These are phyloP conservation scores for Aulostomus chinensis DNA, from an alignment of 2,797 vertebrate species.

Conservation along the genomic window DNA sequence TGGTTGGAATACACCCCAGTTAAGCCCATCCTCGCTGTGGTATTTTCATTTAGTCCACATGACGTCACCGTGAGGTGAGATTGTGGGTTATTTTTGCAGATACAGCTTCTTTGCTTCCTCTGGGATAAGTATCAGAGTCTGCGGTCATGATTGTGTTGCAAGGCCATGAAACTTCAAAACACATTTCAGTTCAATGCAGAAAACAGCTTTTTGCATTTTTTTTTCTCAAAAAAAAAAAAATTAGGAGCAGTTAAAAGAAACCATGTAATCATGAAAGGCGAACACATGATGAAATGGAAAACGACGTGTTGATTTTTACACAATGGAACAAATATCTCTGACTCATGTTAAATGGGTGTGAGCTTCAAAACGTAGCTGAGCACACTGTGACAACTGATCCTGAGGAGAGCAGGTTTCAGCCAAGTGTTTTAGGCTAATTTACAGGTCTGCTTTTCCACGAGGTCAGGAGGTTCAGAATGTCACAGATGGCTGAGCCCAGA, in stretches of 20 bases:
- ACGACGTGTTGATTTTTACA: slow-evolving; percentile 18
- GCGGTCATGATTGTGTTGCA: background rate
- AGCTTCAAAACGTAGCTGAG: no score
- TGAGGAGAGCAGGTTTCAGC: slow-evolving; percentile 22
- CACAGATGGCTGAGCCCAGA: slow-evolving; percentile 62
- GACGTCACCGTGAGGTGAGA: slow-evolving; percentile 35
- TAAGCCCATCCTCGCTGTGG: slow-evolving; percentile 46
- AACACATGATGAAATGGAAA: slow-evolving; percentile 23
- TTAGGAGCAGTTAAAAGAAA: background rate
- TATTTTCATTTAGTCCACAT: slow-evolving; percentile 59
- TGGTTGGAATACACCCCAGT: slow-evolving; percentile 7
- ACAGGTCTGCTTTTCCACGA: slow-evolving; percentile 30
- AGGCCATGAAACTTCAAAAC: background rate
- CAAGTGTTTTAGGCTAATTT: slow-evolving; percentile 57
- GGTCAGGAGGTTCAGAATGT: slow-evolving; percentile 64
- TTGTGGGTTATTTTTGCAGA: slow-evolving; percentile 38
- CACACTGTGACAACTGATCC: slow-evolving; percentile 39
- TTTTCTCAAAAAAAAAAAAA: background rate
- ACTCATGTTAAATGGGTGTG: slow-evolving; percentile 5
- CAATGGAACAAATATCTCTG: slow-evolving; percentile 4
- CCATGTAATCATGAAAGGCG: slow-evolving; percentile 20
- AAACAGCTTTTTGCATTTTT: background rate
- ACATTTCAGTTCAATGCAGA: background rate
- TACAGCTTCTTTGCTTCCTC: slow-evolving; percentile 28
- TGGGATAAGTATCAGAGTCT: slow-evolving; percentile 19